Percentiles rank a stretch among this genome's conserved stretches.
These are phyloP conservation scores for Chelonus formosanus DNA, from an alignment of 2,888 invertebrate genomes.

Conservation along the genomic window DNA sequence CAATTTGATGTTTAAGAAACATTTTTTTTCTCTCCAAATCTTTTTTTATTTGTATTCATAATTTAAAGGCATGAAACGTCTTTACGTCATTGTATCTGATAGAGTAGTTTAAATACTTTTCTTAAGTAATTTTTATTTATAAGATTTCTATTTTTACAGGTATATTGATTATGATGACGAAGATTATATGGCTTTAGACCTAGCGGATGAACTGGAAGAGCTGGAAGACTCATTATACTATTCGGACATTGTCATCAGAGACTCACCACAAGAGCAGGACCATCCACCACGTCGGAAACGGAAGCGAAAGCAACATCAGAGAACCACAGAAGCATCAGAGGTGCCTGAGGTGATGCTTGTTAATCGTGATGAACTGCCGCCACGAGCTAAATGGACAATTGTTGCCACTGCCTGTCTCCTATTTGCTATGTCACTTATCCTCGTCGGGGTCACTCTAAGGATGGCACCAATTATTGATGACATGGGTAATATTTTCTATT, in stretches of 20 bases:
- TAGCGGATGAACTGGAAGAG: constrained; percentile 65
- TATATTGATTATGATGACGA: constrained; percentile 66
- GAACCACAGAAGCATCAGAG: constrained; percentile 45
- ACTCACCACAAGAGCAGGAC: constrained; percentile 49
- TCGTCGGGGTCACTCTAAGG: constrained; percentile 89
- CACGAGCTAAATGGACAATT: constrained; percentile 88
- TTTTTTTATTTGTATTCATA: too few relatives aligned
- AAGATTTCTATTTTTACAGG: constrained; percentile 48
- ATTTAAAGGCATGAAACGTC: too few relatives aligned
- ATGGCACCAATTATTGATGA: constrained; percentile 97
- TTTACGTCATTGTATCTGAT: too few relatives aligned
- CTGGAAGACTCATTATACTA: constrained; percentile 50
- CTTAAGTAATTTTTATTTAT: too few relatives aligned
- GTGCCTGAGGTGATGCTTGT: constrained; percentile 67
- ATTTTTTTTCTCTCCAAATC: too few relatives aligned
- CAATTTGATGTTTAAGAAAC: too few relatives aligned
- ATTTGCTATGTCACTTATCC: constrained; percentile 85
- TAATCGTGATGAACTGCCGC: constrained; percentile 84
- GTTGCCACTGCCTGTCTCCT: constrained; percentile 89
- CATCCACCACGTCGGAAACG: constrained; percentile 60
- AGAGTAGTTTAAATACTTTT: too few relatives aligned
- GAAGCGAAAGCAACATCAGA: constrained; percentile 51
- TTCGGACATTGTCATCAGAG: constrained; percentile 45
- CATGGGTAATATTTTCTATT: constrained; percentile 78
- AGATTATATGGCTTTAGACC: constrained; percentile 67